Evolutionary conservation across 2,113 vertebrate species (phyloP).

Genomic region (Muntiacus reevesi): DNA sequence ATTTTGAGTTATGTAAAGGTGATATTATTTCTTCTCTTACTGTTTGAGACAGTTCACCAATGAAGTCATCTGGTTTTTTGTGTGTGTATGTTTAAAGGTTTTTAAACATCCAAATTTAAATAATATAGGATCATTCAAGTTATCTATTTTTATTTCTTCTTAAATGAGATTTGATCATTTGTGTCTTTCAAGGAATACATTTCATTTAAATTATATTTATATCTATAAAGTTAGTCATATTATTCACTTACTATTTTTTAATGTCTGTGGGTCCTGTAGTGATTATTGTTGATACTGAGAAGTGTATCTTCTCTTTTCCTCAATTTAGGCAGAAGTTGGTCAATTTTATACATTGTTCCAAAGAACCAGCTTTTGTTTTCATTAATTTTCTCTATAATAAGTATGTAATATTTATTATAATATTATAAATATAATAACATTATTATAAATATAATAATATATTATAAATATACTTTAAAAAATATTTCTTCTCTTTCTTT

Average conservation of each 20-base stretch:
- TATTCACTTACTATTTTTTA: neutral
- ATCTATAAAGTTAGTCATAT: neutral
- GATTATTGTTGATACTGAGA: neutral
- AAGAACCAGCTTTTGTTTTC: conserved; percentile 3
- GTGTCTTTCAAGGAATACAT: neutral
- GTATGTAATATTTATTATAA: too few species aligned
- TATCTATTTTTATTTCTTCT: neutral
- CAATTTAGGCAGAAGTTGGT: neutral
- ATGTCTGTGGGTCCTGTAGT: neutral
- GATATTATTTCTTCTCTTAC: conserved; percentile 8
- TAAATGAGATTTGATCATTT: neutral
- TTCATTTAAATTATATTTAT: neutral
- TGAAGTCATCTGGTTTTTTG: neutral
- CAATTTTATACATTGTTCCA: neutral
- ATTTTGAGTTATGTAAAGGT: neutral
- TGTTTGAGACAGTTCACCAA: neutral
- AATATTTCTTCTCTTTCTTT: neutral
- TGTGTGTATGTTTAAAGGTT: neutral
- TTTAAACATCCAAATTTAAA: neutral
- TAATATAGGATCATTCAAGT: neutral
- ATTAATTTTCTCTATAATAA: neutral
- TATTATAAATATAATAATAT: too few species aligned
- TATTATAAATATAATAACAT: too few species aligned
- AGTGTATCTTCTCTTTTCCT: neutral
- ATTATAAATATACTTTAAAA: too few species aligned